Evolutionary conservation across 2,888 invertebrate genomes (phyloP), one percentile per base, ranked within the genome.

Genomic region (Pogonocherus hispidulus): DNA sequence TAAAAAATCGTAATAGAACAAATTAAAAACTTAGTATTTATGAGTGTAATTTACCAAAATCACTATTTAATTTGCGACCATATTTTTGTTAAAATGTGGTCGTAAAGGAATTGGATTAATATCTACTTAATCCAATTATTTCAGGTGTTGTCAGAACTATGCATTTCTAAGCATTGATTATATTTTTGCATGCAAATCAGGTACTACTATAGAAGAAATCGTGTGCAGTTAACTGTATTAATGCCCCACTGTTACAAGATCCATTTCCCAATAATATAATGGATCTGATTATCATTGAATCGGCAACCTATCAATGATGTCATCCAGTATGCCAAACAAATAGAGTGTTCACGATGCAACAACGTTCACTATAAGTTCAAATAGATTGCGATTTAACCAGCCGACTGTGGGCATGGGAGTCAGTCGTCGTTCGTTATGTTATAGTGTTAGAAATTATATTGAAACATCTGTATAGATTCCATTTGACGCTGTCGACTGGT

Each of bases 321-420:
- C 47, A 59, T 47, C 46, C 47, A 47, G 59, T 19, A 47, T 32
- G 32, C 47, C 59, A 59, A 59, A 59, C 47, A 59, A 59, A 59
- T 47, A 59, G 47, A 9, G 16, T 11, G 16, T 47, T 59, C 59
- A 47, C 27, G 47, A 41, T 59, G 4, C 52, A n/a, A 11, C 59
- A 41, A 11, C 22, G 14, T 35, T 19, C 55, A 41, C 37, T 44
- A n/a, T n/a, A 23, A 16, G 44, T 44, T 57, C 44, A 3, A 46
- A 23, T 46, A 44, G 23, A 46, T 46, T 57, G 41, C 57, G 23
- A 18, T 44, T 32, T 47, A 47, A 19, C 47, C 37, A 20, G 14
- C 37, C 14, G 35, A 20, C 37, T 55, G 55, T 19, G 37, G 37
- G 8, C 19, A 20, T n/a, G 19, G 55, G 37, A 37, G 55, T 37